A percentile compares a stretch with the other conserved stretches of the same genome.
Conservation (phyloP, 2,888 invertebrate species). For the Desoria tigrina region DNA sequence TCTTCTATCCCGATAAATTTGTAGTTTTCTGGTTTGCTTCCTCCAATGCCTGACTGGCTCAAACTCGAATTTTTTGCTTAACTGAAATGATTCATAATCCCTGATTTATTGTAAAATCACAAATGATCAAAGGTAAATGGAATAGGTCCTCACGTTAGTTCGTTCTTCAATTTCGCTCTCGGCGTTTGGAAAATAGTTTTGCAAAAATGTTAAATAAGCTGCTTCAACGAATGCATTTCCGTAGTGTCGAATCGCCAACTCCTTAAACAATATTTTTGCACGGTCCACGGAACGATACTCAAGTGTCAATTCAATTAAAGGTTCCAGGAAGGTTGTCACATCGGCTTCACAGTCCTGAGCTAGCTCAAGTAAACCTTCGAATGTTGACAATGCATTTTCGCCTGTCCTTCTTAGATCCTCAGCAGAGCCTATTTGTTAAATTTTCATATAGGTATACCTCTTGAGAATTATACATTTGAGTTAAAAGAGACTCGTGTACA, state of each 20-base stretch:
- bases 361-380: slow-evolving; percentile 24
- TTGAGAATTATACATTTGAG: neutral
- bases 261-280: slow-evolving; percentile 35
- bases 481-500: neutral
- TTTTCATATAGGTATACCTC: neutral
- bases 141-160: slow-evolving; percentile 27
- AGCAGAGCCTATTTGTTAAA: slow-evolving; percentile 11
- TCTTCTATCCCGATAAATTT: neutral
- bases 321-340: slow-evolving; percentile 40
- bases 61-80: slow-evolving; percentile 5
- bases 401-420: slow-evolving; percentile 26
- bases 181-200: slow-evolving; percentile 28
- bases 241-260: slow-evolving; percentile 21
- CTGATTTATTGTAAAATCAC: neutral
- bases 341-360: slow-evolving; percentile 30
- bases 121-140: too few species aligned
- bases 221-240: slow-evolving; percentile 37
- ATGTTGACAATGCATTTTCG: slow-evolving; percentile 31
- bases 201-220: slow-evolving; percentile 35
- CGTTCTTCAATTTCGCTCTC: slow-evolving; percentile 23
- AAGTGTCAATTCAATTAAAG: slow-evolving; percentile 39
- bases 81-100: neutral
- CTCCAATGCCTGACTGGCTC: neutral
- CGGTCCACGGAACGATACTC: slow-evolving; percentile 19
- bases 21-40: neutral